Percentiles rank a stretch among this genome's conserved stretches.
Evolutionary conservation across 2,113 vertebrate species (phyloP).

Genomic region (Erythrolamprus reginae): DNA sequence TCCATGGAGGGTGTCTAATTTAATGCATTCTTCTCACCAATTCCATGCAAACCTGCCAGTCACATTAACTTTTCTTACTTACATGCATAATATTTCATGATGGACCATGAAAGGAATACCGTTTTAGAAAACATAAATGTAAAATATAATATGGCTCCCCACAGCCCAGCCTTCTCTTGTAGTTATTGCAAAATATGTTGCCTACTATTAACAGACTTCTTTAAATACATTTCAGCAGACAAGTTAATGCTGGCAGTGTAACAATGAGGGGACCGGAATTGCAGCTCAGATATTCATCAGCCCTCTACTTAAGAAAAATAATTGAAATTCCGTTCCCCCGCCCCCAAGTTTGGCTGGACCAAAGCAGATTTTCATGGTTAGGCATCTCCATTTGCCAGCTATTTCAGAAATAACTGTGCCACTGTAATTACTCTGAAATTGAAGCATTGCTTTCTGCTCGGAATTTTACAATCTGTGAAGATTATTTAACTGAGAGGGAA

Average conservation of each 20-base stretch:
- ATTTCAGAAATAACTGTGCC: background rate
- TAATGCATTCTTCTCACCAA: background rate
- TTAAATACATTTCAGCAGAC: background rate
- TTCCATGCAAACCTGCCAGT: background rate
- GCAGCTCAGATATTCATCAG: background rate
- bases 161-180: background rate
- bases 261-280: background rate
- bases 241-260: background rate
- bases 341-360: background rate
- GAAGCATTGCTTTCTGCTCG: background rate
- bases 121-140: background rate
- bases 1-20: background rate
- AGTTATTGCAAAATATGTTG: background rate
- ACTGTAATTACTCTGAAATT: background rate
- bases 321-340: background rate
- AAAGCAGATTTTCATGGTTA: background rate
- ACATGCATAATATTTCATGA: conserved; percentile 2
- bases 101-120: background rate
- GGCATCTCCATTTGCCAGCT: background rate
- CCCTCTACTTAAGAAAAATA: background rate
- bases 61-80: background rate
- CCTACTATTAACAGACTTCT: background rate
- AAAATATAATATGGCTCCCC: background rate
- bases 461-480: background rate
- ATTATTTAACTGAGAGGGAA: background rate